Conservation (phyloP, 2,888 invertebrate genomes). For the Mesochorus sp. region DNA sequence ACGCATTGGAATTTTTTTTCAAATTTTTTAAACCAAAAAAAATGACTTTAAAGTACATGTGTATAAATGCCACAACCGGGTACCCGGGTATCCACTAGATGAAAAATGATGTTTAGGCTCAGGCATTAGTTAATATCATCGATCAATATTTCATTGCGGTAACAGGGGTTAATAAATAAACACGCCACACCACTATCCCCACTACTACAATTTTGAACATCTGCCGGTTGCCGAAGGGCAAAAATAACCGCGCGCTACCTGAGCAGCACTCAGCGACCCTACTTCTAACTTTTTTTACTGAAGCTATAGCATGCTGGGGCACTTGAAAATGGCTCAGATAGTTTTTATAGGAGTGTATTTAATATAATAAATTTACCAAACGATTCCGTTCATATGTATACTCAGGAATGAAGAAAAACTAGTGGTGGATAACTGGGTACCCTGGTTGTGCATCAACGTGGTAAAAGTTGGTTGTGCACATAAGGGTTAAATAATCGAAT, state of each 20-base stretch:
- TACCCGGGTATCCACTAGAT: not conserved
- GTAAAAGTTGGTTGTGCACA: slow-evolving; percentile 1
- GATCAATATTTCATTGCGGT: not conserved
- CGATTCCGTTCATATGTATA: not conserved
- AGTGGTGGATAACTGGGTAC: slow-evolving; percentile 20
- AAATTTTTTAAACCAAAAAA: no score
- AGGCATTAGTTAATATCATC: not conserved
- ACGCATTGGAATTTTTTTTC: no score
- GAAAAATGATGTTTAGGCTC: not conserved
- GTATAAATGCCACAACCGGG: not conserved
- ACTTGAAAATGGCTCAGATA: slow-evolving; percentile 14
- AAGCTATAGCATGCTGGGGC: not conserved
- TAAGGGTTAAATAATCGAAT: not conserved
- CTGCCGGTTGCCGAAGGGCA: not conserved
- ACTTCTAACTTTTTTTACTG: slow-evolving; percentile 5
- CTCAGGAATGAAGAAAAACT: slow-evolving; percentile 5
- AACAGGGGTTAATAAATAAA: not conserved
- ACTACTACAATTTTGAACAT: not conserved
- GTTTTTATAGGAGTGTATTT: not conserved
- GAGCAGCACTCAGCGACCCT: not conserved
- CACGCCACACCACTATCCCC: not conserved
- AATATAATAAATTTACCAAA: not conserved
- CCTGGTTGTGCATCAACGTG: not conserved
- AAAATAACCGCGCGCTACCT: slow-evolving; percentile 3
- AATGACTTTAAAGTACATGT: not conserved